Percentiles rank a stretch among this genome's conserved stretches.
Conservation (phyloP, 92 coral and sea anemone genomes). For the Muricea muricata region DNA sequence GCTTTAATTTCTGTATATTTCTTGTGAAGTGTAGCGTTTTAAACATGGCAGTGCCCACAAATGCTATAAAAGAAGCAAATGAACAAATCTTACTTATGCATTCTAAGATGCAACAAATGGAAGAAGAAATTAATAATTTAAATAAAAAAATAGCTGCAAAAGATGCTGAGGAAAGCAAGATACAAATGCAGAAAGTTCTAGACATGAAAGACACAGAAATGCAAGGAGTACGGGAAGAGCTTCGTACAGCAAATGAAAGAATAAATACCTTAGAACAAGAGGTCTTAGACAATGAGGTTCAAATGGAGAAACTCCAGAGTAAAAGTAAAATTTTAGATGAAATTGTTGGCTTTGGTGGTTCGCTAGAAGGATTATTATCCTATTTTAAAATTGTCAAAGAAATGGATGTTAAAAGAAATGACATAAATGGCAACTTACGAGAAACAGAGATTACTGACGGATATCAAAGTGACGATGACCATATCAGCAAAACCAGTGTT, state of each 20-base stretch:
- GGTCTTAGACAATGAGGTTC: constrained; percentile 69
- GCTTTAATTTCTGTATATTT: background rate
- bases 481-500: constrained; percentile 8
- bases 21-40: background rate
- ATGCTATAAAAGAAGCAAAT: constrained; percentile 95
- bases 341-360: constrained; percentile 81
- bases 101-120: constrained; percentile 76
- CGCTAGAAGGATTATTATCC: constrained; percentile 86
- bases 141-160: constrained; percentile 71
- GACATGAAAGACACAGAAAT: constrained; percentile 89
- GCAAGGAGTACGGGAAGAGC: constrained; percentile 63
- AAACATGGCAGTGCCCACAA: constrained; percentile 75
- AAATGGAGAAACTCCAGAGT: constrained; percentile 77
- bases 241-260: constrained; percentile 56
- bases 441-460: constrained; percentile 43
- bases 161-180: constrained; percentile 82
- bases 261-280: constrained; percentile 74
- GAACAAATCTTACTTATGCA: constrained; percentile 85
- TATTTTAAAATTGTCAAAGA: constrained; percentile 84
- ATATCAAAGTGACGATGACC: constrained; percentile 27
- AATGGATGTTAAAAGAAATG: constrained; percentile 52
- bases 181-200: constrained; percentile 84
- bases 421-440: constrained; percentile 35
- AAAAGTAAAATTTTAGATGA: constrained; percentile 90
- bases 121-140: constrained; percentile 79